These are phyloP conservation scores for Cephus rjabovi DNA, from an alignment of 2,888 invertebrate genomes.

Conservation along the genomic window DNA sequence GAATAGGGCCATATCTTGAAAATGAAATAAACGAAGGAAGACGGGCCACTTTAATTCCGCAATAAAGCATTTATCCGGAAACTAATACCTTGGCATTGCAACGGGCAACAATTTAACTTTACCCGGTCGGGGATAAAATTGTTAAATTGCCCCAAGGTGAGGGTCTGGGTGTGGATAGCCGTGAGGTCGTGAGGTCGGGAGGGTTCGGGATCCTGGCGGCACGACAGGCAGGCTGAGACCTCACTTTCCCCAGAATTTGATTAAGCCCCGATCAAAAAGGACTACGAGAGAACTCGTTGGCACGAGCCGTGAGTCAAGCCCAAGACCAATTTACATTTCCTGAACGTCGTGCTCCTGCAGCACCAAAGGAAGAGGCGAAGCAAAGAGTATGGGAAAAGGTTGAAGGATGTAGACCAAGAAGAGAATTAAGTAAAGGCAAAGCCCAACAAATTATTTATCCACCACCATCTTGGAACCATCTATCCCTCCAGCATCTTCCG, in stretches of 20 bases:
- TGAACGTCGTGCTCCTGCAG: not conserved
- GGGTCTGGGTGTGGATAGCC: not conserved
- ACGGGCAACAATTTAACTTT: not conserved
- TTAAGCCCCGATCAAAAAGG: not conserved
- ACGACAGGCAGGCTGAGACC: not conserved
- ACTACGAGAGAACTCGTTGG: not conserved
- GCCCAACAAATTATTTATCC: not conserved
- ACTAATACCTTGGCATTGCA: not conserved
- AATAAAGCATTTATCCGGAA: constrained; percentile 38
- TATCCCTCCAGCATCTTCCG: not conserved
- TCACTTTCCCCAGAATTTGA: not conserved
- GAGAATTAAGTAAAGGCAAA: not conserved
- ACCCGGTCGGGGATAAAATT: not conserved
- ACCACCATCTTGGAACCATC: not conserved
- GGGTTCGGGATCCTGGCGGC: not conserved
- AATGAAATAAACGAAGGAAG: constrained; percentile 37
- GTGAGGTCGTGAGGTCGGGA: not conserved
- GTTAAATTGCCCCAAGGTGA: constrained; percentile 2
- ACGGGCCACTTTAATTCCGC: constrained; percentile 35
- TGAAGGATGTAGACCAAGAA: not conserved
- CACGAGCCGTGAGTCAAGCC: not conserved
- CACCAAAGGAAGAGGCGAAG: not conserved
- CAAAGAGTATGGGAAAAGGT: not conserved
- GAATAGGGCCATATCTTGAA: constrained; percentile 27
- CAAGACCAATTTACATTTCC: not conserved